Evolutionary conservation across 1,140 invertebrate genomes (phyloP).

Genomic region (Cotesia vestalis): DNA sequence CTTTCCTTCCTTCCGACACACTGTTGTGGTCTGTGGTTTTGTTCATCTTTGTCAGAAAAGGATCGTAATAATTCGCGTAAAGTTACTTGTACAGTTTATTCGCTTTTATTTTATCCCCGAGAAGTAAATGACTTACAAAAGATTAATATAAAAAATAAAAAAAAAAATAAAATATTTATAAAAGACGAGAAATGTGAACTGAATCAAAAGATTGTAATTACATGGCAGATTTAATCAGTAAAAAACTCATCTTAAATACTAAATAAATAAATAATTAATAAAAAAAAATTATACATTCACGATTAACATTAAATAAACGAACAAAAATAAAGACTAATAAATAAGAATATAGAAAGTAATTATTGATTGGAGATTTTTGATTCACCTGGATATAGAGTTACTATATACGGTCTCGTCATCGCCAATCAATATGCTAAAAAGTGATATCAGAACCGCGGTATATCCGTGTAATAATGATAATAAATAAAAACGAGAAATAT

Average conservation of each 20-base stretch:
- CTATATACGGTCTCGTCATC: constrained; percentile 56
- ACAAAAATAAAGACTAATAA: neutral
- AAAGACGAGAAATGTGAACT: constrained; percentile 4
- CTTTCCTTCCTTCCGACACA: too few species aligned
- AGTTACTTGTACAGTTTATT: too few species aligned
- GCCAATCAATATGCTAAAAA: constrained; percentile 66
- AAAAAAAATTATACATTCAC: neutral
- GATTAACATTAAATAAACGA: constrained; percentile 1
- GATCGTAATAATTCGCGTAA: too few species aligned
- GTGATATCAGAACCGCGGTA: constrained; percentile 46
- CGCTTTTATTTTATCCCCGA: too few species aligned
- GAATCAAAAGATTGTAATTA: neutral
- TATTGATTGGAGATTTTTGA: neutral
- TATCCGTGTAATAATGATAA: constrained; percentile 35
- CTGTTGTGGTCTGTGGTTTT: too few species aligned
- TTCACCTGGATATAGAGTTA: neutral
- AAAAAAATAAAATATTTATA: too few species aligned
- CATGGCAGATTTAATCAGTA: constrained; percentile 10
- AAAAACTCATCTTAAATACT: neutral
- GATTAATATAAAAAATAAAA: too few species aligned
- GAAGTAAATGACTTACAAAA: too few species aligned
- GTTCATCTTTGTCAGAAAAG: too few species aligned
- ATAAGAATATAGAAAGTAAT: constrained; percentile 1
- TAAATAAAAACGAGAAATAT: constrained; percentile 23
- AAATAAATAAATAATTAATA: constrained; percentile 7